Percentiles rank a stretch among this genome's conserved stretches.
Conservation (phyloP, 2,113 vertebrate genomes). For the Jaculus jaculus region DNA sequence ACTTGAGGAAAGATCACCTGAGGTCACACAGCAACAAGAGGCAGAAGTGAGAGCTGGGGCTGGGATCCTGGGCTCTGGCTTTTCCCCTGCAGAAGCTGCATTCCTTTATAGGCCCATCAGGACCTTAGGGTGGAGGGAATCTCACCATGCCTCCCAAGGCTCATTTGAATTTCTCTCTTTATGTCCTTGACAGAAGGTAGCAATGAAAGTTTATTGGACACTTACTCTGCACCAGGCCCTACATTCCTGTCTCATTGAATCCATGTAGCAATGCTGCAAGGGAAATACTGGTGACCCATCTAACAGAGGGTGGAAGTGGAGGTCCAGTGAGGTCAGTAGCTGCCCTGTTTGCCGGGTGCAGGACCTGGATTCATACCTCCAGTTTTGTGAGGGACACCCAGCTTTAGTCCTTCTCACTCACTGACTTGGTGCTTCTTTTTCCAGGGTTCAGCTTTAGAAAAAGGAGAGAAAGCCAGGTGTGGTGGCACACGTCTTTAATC, state of each 20-base stretch:
- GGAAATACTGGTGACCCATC: background rate
- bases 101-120: background rate
- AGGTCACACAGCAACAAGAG: conserved; percentile 5
- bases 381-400: background rate
- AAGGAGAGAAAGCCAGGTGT: background rate
- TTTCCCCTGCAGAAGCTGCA: background rate
- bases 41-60: background rate
- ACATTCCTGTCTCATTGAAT: background rate
- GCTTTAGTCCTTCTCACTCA: background rate
- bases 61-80: background rate
- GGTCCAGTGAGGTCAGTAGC: background rate
- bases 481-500: no score
- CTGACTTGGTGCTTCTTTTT: background rate
- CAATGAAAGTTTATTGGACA: background rate
- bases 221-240: background rate
- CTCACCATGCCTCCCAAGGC: background rate
- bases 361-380: background rate
- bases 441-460: background rate
- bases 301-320: conserved; percentile 14
- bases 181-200: background rate
- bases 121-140: background rate
- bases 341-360: background rate
- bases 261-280: background rate
- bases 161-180: background rate
- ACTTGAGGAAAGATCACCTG: background rate